These are phyloP conservation scores for Bos javanicus DNA, from an alignment of 2,113 vertebrate genomes.

Conservation along the genomic window DNA sequence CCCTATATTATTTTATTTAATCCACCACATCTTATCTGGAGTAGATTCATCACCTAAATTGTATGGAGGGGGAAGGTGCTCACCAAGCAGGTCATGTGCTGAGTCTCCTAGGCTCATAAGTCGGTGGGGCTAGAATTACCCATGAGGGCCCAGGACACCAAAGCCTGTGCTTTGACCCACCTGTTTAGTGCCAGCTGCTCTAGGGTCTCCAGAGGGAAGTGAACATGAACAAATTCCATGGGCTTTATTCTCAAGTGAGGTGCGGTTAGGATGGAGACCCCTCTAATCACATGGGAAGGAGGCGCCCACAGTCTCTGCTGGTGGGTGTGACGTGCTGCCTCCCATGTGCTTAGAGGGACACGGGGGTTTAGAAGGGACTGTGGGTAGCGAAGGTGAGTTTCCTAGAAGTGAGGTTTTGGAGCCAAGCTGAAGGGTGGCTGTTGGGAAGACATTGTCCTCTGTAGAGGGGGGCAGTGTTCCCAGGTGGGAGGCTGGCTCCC, in stretches of 20 bases:
- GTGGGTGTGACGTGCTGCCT: accelerated
- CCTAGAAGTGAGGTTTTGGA: not conserved
- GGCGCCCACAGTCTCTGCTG: not conserved
- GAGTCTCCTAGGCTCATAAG: not conserved
- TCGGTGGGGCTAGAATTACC: not conserved
- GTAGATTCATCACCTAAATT: not conserved
- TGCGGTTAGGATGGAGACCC: not conserved
- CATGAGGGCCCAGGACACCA: not conserved
- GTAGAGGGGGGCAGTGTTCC: too few relatives aligned
- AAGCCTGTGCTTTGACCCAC: not conserved
- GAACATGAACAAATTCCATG: too few relatives aligned
- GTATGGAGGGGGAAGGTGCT: not conserved
- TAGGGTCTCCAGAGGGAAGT: not conserved
- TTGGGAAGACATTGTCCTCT: not conserved
- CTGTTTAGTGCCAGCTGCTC: not conserved
- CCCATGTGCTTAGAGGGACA: not conserved
- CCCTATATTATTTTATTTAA: not conserved
- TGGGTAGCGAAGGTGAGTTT: not conserved
- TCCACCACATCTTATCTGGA: not conserved
- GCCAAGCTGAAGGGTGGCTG: not conserved
- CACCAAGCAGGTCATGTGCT: accelerated
- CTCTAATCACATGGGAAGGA: not conserved
- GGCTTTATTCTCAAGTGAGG: not conserved
- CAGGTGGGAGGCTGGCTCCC: not conserved
- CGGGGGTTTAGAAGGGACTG: not conserved